A percentile compares a stretch with the other conserved stretches of the same genome.
Conservation (phyloP, 2,888 invertebrate genomes). For the Autographa gamma region DNA sequence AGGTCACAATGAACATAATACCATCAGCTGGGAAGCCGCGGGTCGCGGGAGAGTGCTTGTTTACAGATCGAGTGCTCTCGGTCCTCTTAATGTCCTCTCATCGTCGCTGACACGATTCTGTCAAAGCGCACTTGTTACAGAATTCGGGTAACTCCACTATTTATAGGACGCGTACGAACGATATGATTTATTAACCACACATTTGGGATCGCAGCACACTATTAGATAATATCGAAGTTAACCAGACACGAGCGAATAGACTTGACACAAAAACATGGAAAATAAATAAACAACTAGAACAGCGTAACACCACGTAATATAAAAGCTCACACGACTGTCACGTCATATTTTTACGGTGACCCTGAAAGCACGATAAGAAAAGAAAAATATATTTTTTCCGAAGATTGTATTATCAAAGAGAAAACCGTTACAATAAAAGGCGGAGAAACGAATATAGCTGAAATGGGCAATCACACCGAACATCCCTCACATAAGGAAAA, state of each 20-base stretch:
- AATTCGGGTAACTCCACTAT: constrained; percentile 43
- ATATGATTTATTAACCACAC: constrained; percentile 42
- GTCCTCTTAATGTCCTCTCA: constrained; percentile 27
- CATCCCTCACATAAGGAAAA: constrained; percentile 56
- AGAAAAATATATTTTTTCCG: constrained; percentile 20
- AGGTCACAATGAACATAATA: constrained; percentile 1
- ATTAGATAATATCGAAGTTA: constrained; percentile 7
- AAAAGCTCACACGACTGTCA: constrained; percentile 21
- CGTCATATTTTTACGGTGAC: constrained; percentile 30
- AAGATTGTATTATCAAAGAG: constrained; percentile 42
- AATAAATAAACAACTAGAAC: background rate
- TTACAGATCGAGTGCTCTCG: constrained; percentile 34
- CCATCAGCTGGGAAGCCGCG: constrained; percentile 6
- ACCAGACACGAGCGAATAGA: background rate
- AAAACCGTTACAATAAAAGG: constrained; percentile 49
- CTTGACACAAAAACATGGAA: background rate
- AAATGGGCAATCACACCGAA: constrained; percentile 48
- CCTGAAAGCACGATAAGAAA: constrained; percentile 2
- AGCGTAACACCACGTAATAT: constrained; percentile 14
- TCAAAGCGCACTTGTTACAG: constrained; percentile 50
- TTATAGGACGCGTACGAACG: constrained; percentile 43
- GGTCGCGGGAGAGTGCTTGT: constrained; percentile 27
- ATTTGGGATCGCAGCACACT: constrained; percentile 14
- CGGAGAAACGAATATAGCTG: constrained; percentile 38
- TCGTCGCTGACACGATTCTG: constrained; percentile 53